Evolutionary conservation across 2,113 vertebrate genomes (phyloP).

Genomic region (Upupa epops): DNA sequence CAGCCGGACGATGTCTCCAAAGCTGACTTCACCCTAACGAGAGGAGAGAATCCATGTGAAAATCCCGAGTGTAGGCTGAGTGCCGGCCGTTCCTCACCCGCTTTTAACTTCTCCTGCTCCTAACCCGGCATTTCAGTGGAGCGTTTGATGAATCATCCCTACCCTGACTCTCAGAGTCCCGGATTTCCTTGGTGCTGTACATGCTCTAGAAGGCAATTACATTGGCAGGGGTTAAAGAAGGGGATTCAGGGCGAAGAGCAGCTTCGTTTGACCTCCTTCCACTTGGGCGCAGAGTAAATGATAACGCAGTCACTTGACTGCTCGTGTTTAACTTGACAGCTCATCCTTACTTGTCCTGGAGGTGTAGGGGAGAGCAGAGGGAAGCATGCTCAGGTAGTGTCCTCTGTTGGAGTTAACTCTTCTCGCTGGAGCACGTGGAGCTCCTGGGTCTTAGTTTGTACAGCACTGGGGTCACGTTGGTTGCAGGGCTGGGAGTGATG

Average conservation of each 20-base stretch:
- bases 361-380: slow-evolving; percentile 62
- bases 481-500: too few relatives aligned
- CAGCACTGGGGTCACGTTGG: too few relatives aligned
- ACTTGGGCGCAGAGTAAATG: slow-evolving; percentile 91
- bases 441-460: neutral
- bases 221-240: slow-evolving; percentile 82
- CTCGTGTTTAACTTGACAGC: slow-evolving; percentile 82
- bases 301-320: slow-evolving; percentile 92
- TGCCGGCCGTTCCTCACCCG: slow-evolving; percentile 13
- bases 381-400: slow-evolving; percentile 56
- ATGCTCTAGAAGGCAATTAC: slow-evolving; percentile 80
- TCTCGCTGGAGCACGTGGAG: neutral
- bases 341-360: slow-evolving; percentile 79
- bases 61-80: neutral
- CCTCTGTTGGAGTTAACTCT: slow-evolving; percentile 59
- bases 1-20: too few relatives aligned
- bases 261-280: slow-evolving; percentile 91
- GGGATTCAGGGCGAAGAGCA: slow-evolving; percentile 83
- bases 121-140: slow-evolving; percentile 74
- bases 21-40: neutral
- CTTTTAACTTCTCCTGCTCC: slow-evolving; percentile 58
- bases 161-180: slow-evolving; percentile 69
- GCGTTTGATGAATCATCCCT: slow-evolving; percentile 81
- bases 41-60: neutral
- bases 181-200: slow-evolving; percentile 76